Evolutionary conservation across 2,113 vertebrate genomes (phyloP), one percentile per base, ranked within the genome.

Genomic region (Toxostoma redivivum): DNA sequence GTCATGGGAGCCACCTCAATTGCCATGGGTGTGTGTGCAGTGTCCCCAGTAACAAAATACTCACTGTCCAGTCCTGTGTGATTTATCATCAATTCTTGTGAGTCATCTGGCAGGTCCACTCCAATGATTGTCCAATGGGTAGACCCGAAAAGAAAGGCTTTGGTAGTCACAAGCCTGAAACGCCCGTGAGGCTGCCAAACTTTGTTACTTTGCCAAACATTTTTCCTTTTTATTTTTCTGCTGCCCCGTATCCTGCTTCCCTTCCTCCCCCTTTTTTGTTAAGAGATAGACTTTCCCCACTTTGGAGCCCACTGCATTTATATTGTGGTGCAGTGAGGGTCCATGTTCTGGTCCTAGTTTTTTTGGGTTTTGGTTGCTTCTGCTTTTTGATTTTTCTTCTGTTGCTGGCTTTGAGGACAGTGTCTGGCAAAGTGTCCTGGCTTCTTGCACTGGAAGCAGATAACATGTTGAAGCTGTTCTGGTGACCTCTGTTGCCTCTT

Each of bases 271-370:
- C 5, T 54, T 33, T 31, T 33, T 19, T 31, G 7, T 54, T 20
- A 18, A 3, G 30, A n/a, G 21, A 22, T 33, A 21, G 33, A 9
- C 9, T n/a, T 57, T 57, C 9, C 13, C 13, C 21, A 9, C 11
- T 22, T 12, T 23, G 54, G 20, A n/a, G 13, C 8, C 54, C 20
- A 12, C 12, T 21, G 8, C 19, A 56, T 56, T 56, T 56, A 9
- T 33, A 3, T 33, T 5, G 4, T 57, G 20, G 33, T 4, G 2
- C 1, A 3, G 33, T 5, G 9, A 2, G 20, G 20, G 21, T 20
- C 22, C 5, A 5, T 7, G 3, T 5, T 57, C 21, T 5, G 0
- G 33, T 57, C 12, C 4, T 15, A n/a, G 21, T 15, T n/a, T 57
- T 57, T 57, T n/a, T 14, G 12, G 14, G 22, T 31, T 12, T 10